These are phyloP conservation scores for Elanoides forficatus DNA, from an alignment of 2,113 vertebrate species.

Conservation along the genomic window DNA sequence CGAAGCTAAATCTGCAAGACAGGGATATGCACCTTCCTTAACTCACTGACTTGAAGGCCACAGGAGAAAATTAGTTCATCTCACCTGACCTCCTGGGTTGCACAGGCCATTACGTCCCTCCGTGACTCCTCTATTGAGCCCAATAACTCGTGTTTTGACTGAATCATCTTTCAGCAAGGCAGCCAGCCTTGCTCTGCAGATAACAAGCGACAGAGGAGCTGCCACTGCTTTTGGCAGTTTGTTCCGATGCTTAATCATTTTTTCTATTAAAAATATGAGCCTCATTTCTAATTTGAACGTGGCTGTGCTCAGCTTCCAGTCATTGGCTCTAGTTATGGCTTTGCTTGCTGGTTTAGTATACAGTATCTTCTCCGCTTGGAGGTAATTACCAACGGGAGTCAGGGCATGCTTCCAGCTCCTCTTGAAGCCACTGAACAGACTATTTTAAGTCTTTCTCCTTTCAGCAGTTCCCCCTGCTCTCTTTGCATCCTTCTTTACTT, in stretches of 20 bases:
- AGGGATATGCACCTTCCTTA: neutral
- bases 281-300: conserved; percentile 47
- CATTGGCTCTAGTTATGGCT: conserved; percentile 30
- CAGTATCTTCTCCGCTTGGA: neutral
- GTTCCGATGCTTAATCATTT: conserved; percentile 58
- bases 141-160: conserved; percentile 41
- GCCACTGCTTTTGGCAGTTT: conserved; percentile 31
- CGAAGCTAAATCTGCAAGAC: neutral
- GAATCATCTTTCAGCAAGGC: conserved; percentile 40
- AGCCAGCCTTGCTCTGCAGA: conserved; percentile 46
- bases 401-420: conserved; percentile 37
- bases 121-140: conserved; percentile 13
- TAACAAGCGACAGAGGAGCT: conserved; percentile 26
- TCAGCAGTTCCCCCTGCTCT: neutral
- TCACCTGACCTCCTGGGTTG: conserved; percentile 42
- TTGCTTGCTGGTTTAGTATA: conserved; percentile 28
- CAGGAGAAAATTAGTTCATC: conserved; percentile 40
- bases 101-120: conserved; percentile 34
- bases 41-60: conserved; percentile 21
- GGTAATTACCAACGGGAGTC: conserved; percentile 12
- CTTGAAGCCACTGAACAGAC: neutral
- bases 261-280: conserved; percentile 60
- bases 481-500: neutral
- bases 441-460: conserved; percentile 13
- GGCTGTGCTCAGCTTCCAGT: conserved; percentile 19